phyloP scores from a whole-genome alignment of 2,797 vertebrate species.

The Salmo trutta region DNA sequence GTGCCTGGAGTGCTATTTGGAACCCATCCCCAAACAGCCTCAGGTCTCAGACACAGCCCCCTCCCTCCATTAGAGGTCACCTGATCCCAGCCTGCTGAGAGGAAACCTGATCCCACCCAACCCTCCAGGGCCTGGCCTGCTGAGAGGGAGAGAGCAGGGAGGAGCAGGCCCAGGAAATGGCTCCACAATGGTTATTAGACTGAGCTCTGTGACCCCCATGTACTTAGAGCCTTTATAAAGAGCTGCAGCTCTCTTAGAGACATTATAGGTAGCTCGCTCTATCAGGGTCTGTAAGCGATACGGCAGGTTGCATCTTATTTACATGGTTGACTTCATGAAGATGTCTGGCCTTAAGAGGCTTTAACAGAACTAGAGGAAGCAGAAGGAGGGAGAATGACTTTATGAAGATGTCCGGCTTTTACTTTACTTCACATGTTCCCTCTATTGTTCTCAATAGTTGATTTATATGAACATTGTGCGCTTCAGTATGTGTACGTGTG shows the following conservation, averaged over 20 bases:
- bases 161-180: constrained; percentile 58
- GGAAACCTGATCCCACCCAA: too few species aligned
- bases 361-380: too few species aligned
- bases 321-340: constrained; percentile 4
- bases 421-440: not conserved
- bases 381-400: not conserved
- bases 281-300: constrained; percentile 59
- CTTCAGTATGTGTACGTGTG: constrained; percentile 24
- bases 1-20: not conserved
- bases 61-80: constrained; percentile 75
- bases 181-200: constrained; percentile 42
- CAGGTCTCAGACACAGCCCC: constrained; percentile 56
- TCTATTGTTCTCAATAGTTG: not conserved
- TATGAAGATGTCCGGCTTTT: too few species aligned
- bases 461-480: constrained; percentile 24
- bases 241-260: constrained; percentile 2
- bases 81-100: constrained; percentile 43
- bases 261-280: constrained; percentile 50
- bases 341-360: not conserved
- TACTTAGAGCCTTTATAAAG: constrained; percentile 62
- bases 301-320: constrained; percentile 55
- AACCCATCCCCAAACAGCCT: constrained; percentile 29
- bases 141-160: constrained; percentile 38
- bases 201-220: constrained; percentile 50
- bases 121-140: constrained; percentile 24